Conservation (phyloP, 1,140 invertebrate genomes). For the Goniozus legneri region DNA sequence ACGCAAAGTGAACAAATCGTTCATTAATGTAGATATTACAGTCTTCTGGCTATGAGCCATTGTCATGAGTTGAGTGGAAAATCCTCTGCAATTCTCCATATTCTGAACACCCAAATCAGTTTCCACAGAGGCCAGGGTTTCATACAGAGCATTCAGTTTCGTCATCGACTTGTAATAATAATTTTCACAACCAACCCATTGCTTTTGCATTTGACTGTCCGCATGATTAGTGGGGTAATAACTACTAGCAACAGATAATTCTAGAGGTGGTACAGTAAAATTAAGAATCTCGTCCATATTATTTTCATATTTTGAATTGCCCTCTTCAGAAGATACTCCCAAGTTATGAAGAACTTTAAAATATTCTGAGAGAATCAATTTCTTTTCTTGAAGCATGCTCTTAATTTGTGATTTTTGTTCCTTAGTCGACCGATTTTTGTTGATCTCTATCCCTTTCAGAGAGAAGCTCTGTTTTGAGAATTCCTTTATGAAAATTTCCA, state of each 20-base stretch:
- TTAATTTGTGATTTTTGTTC: constrained; percentile 80
- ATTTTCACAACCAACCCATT: constrained; percentile 72
- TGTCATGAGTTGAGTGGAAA: constrained; percentile 65
- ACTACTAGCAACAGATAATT: constrained; percentile 56
- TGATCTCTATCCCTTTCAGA: constrained; percentile 61
- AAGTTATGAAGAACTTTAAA: constrained; percentile 72
- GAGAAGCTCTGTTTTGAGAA: constrained; percentile 63
- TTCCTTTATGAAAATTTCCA: constrained; percentile 66
- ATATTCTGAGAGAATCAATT: constrained; percentile 76
- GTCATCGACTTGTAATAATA: constrained; percentile 75
- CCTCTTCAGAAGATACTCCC: constrained; percentile 78
- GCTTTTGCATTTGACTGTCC: constrained; percentile 45
- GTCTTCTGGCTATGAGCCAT: constrained; percentile 56
- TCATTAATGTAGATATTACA: constrained; percentile 36
- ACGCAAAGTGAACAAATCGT: constrained; percentile 42
- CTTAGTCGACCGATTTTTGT: constrained; percentile 61
- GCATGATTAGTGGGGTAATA: constrained; percentile 23
- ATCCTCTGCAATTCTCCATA: constrained; percentile 82
- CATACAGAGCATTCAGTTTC: constrained; percentile 64
- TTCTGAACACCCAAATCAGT: constrained; percentile 77
- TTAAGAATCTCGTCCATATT: constrained; percentile 39
- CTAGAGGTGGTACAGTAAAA: constrained; percentile 57
- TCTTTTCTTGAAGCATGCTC: constrained; percentile 78
- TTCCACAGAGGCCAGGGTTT: constrained; percentile 62
- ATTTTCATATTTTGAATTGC: constrained; percentile 55